Evolutionary conservation across 2,888 invertebrate species (phyloP).

Genomic region (Abscondita cerata): DNA sequence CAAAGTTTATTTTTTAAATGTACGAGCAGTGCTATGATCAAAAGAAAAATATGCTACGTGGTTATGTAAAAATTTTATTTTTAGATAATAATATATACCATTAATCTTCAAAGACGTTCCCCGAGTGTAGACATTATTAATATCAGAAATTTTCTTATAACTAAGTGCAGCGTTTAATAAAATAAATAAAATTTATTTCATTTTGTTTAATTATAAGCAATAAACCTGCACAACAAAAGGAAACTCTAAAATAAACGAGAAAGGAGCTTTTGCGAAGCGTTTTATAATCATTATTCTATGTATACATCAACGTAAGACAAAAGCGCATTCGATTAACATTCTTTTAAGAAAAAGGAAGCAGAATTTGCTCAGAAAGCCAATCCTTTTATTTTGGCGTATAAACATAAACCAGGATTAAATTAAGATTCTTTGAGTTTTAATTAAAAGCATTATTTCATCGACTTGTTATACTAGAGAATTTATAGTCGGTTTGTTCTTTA

Average conservation of each 20-base stretch:
- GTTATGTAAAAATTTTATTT: conserved; percentile 15
- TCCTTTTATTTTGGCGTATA: conserved; percentile 50
- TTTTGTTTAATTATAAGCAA: conserved; percentile 27
- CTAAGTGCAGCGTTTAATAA: conserved; percentile 20
- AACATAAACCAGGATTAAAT: conserved; percentile 52
- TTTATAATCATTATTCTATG: conserved; percentile 37
- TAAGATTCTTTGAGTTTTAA: conserved; percentile 56
- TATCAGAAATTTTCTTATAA: conserved; percentile 12
- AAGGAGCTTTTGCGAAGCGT: conserved; percentile 19
- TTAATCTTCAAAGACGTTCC: conserved; percentile 10
- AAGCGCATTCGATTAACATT: conserved; percentile 47
- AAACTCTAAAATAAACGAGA: conserved; percentile 24
- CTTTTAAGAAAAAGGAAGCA: conserved; percentile 37
- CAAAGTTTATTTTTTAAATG: neutral
- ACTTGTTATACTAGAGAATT: conserved; percentile 47
- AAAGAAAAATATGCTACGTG: conserved; percentile 9
- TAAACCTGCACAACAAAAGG: conserved; percentile 26
- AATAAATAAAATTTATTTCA: conserved; percentile 29
- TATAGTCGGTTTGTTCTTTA: conserved; percentile 46
- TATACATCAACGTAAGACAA: conserved; percentile 44
- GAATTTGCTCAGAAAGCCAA: conserved; percentile 42
- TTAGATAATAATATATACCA: conserved; percentile 9
- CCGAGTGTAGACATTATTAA: conserved; percentile 13
- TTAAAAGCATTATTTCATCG: conserved; percentile 54
- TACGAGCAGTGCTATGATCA: conserved; percentile 12